Base-by-base conservation (phyloP, 1,140 invertebrate genomes). In the Lordiphosa collinella region DNA sequence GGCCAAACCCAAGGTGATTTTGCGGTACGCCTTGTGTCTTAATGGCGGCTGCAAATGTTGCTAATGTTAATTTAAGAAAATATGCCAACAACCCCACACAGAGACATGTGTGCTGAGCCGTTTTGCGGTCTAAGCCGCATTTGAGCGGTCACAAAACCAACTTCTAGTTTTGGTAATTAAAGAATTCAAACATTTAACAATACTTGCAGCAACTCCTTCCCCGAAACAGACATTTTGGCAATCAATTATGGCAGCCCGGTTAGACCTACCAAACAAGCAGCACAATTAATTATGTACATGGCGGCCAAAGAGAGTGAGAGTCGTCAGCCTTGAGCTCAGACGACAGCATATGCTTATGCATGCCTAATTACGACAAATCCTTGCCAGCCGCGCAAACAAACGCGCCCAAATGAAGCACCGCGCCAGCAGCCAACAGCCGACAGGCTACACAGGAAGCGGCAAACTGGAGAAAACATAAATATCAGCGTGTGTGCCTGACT, bases 21-120 rank as follows among this genome's bases (percentile, higher is more conserved):
- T 40, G 37, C n/a, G 46, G 29, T 31, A 61, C 52, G 59, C 53
- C 43, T 38, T 38, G 38, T 34, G 41, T 55, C 76, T 82, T 82
- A 82, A 82, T 82, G 68, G 63, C 68, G 46, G 49, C 57, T 78
- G 60, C 78, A 78, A 84, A 84, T 73, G 78, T 67, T 78, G 78
- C 68, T 84, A 84, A 84, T 84, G 79, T 84, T 84, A 84, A 84
- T 84, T 84, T 84, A 78, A 84, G 78, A 84, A 84, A 84, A 84
- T 73, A 57, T 72, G 18, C 22, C 57, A n/a, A 10, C 18, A 37
- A 31, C 18, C 35, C 16, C 36, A 32, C 36, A 32, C 40, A 49
- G 46, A 40, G 38, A 55, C 16, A 16, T 25, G 48, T 32, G 41
- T 36, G 46, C 41, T 48, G 52, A 52, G 64, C 40, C 67, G 62